A percentile compares a stretch with the other conserved stretches of the same genome.
Evolutionary conservation across 2,888 invertebrate genomes (phyloP).

Genomic region (Chaetogeoica ovagalla): DNA sequence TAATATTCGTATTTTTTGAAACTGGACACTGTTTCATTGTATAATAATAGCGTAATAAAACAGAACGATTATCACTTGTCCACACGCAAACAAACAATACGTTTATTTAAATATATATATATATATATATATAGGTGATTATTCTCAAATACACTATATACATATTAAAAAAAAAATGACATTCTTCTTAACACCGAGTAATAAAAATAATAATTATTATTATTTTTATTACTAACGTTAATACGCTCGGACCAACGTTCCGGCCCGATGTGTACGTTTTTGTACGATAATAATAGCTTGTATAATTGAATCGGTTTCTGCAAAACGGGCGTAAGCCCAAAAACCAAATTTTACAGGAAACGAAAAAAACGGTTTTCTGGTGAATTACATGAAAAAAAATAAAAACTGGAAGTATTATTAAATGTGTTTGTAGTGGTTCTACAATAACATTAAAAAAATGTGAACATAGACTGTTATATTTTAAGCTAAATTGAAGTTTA

Average conservation of each 20-base stretch:
- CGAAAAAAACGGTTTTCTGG: not conserved
- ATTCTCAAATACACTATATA: too few relatives aligned
- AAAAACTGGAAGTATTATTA: not conserved
- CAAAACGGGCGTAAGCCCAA: not conserved
- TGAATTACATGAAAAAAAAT: not conserved
- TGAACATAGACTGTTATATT: not conserved
- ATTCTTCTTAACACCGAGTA: not conserved
- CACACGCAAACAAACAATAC: too few relatives aligned
- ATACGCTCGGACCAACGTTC: not conserved
- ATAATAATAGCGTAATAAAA: too few relatives aligned
- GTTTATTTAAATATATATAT: too few relatives aligned
- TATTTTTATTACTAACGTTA: too few relatives aligned
- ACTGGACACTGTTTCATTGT: too few relatives aligned
- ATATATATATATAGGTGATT: too few relatives aligned
- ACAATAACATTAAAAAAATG: not conserved
- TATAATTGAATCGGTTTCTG: not conserved
- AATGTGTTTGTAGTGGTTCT: not conserved
- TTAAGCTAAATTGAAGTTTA: not conserved
- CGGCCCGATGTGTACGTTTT: not conserved
- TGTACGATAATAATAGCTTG: not conserved
- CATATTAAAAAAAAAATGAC: too few relatives aligned
- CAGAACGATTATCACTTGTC: too few relatives aligned
- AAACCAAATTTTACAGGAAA: not conserved
- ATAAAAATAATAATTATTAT: not conserved
- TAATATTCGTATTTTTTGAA: too few relatives aligned